Conservation (phyloP, 2,888 invertebrate species). For the Empis livida region DNA sequence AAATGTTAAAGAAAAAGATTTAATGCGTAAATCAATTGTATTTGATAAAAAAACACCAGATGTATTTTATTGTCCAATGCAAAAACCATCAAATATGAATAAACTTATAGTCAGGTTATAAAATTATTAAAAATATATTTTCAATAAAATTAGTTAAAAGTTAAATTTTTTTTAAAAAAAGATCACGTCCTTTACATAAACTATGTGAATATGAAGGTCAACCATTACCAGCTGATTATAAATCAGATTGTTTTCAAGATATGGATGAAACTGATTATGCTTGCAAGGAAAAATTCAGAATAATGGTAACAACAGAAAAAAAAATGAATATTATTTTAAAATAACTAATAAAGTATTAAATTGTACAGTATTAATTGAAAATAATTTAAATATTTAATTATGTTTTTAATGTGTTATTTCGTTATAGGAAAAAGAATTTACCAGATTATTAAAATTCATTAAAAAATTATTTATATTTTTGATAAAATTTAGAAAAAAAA, state of each 20-base stretch:
- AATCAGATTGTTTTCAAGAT: constrained; percentile 67
- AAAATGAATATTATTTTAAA: no score
- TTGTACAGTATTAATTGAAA: no score
- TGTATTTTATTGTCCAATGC: constrained; percentile 66
- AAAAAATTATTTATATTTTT: no score
- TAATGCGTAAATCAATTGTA: constrained; percentile 65
- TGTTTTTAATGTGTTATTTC: no score
- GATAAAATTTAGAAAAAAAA: no score
- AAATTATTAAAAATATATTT: not conserved
- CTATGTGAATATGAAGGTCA: constrained; percentile 63
- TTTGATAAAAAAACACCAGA: constrained; percentile 68
- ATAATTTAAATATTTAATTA: no score
- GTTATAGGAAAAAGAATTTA: no score
- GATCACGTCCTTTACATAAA: constrained; percentile 52
- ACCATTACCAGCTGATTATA: constrained; percentile 55
- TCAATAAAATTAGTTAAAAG: not conserved
- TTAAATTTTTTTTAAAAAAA: constrained; percentile 19
- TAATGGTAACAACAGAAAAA: constrained; percentile 49
- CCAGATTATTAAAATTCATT: no score
- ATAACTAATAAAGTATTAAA: no score
- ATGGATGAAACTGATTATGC: constrained; percentile 67
- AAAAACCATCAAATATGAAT: constrained; percentile 61
- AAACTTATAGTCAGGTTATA: constrained; percentile 54
- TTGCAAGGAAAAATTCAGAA: constrained; percentile 66
- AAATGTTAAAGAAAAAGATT: constrained; percentile 44